A percentile compares a stretch with the other conserved stretches of the same genome.
Evolutionary conservation across 1,140 invertebrate genomes (phyloP).

Genomic region (Luehdorfia chinensis): DNA sequence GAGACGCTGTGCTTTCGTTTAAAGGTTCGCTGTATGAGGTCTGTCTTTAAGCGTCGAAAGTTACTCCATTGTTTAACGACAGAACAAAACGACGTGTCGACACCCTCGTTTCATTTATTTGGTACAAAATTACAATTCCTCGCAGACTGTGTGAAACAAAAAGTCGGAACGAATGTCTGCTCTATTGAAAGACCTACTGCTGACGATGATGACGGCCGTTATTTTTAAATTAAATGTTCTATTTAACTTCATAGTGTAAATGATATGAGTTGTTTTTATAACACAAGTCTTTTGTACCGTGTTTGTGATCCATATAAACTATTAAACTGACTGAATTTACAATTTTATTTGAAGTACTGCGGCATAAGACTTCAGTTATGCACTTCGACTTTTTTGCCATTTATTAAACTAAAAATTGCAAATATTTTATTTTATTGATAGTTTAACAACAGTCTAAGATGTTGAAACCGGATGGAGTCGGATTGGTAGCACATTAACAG

Average conservation of each 20-base stretch:
- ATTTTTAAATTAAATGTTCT: constrained; percentile 61
- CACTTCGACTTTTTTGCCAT: too few species aligned
- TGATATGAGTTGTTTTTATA: constrained; percentile 25
- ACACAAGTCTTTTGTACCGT: background rate
- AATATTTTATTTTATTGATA: too few species aligned
- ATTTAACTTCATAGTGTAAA: constrained; percentile 41
- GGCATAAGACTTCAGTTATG: too few species aligned
- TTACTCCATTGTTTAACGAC: constrained; percentile 57
- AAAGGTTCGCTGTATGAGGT: constrained; percentile 65
- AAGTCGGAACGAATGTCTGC: constrained; percentile 55
- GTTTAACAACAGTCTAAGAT: too few species aligned
- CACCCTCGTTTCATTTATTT: constrained; percentile 66
- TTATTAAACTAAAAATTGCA: too few species aligned
- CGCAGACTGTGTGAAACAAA: constrained; percentile 53
- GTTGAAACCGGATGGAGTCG: too few species aligned
- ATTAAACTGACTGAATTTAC: too few species aligned
- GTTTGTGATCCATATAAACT: background rate
- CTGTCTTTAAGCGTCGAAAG: constrained; percentile 50
- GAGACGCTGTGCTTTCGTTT: constrained; percentile 37
- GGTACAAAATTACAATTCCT: constrained; percentile 59
- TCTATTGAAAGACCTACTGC: constrained; percentile 42
- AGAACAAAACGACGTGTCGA: constrained; percentile 70
- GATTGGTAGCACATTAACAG: too few species aligned
- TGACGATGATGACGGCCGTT: constrained; percentile 57
- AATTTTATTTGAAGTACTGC: too few species aligned